These are phyloP conservation scores for Neocrepidodera transversa DNA, from an alignment of 2,888 invertebrate species.

Conservation along the genomic window DNA sequence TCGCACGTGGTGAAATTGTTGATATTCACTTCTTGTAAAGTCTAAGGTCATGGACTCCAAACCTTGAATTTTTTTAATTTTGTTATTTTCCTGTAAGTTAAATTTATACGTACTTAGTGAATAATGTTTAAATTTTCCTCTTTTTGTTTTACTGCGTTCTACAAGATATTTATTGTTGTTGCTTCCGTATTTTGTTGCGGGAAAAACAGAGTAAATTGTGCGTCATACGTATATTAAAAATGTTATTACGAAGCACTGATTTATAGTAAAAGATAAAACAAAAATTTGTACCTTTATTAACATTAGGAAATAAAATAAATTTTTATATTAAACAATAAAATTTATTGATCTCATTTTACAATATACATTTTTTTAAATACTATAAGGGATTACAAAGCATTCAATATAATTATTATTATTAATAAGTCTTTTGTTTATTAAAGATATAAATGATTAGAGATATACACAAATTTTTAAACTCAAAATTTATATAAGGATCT, in stretches of 20 bases:
- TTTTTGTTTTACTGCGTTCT: no score
- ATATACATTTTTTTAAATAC: constrained; percentile 36
- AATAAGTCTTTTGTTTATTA: constrained; percentile 35
- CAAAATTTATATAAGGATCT: no score
- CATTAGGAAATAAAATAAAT: neutral
- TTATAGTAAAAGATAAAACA: no score
- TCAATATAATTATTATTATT: constrained; percentile 25
- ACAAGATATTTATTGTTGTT: no score
- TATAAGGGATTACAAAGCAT: constrained; percentile 34
- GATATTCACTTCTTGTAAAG: neutral
- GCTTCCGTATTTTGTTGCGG: no score
- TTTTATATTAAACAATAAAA: constrained; percentile 38
- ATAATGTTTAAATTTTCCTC: neutral
- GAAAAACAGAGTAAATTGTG: no score
- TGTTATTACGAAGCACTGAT: no score
- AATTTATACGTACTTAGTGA: neutral
- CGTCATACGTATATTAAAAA: no score
- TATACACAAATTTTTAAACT: constrained; percentile 20
- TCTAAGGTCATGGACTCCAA: neutral
- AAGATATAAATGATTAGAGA: constrained; percentile 27
- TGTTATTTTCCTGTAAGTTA: neutral
- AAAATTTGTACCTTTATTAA: no score
- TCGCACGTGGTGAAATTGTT: neutral
- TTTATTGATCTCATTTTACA: constrained; percentile 36
- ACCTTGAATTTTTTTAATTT: neutral